Percentiles rank a stretch among this genome's conserved stretches.
Conservation (phyloP, 1,140 invertebrate species). For the Papilio polyxenes region DNA sequence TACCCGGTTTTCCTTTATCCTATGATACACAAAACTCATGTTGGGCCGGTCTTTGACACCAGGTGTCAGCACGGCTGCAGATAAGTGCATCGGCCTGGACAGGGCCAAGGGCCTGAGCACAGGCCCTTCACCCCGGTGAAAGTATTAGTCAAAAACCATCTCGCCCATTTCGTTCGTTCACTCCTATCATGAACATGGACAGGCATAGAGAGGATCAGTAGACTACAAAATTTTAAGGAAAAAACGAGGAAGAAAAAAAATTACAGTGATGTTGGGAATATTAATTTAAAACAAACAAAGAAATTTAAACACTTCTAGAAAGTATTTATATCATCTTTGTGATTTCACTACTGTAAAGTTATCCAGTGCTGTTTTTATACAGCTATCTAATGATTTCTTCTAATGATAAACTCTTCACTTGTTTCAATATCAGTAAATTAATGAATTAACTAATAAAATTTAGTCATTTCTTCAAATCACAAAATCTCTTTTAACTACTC, state of each 20-base stretch:
- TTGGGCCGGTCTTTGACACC: constrained; percentile 33
- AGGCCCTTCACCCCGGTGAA: constrained; percentile 71
- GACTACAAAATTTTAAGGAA: not conserved
- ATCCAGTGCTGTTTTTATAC: too few relatives aligned
- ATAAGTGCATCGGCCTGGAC: constrained; percentile 52
- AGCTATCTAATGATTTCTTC: too few relatives aligned
- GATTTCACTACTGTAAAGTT: too few relatives aligned
- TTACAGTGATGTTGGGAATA: not conserved
- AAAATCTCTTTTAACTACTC: too few relatives aligned
- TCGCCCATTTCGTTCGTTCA: constrained; percentile 74
- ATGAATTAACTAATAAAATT: too few relatives aligned
- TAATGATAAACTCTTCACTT: too few relatives aligned
- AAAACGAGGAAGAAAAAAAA: not conserved
- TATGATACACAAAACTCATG: constrained; percentile 6
- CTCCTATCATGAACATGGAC: constrained; percentile 53
- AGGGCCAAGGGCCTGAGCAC: constrained; percentile 57
- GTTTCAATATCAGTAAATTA: too few relatives aligned
- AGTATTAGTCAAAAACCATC: constrained; percentile 64
- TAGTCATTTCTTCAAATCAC: too few relatives aligned
- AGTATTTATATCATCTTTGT: too few relatives aligned
- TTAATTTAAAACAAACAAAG: not conserved
- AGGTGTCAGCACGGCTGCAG: constrained; percentile 45
- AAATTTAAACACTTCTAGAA: not conserved
- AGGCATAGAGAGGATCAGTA: constrained; percentile 44
- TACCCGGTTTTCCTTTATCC: constrained; percentile 12